phyloP scores from a whole-genome alignment of 2,797 vertebrate species.

The Pteropus rufus region DNA sequence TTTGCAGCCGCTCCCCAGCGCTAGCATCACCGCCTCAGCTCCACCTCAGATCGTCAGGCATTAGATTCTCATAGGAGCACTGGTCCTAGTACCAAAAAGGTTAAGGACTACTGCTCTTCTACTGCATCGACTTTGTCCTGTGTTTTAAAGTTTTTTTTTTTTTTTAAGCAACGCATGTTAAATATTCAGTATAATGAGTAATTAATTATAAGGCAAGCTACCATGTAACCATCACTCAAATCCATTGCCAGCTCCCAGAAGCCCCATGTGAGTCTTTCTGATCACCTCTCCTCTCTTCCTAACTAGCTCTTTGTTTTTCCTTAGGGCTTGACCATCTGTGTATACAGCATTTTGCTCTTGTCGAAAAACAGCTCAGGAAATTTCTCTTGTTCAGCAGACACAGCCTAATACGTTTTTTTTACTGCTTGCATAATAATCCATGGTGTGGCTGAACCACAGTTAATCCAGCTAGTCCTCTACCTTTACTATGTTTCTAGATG shows the following conservation, averaged over 20 bases:
- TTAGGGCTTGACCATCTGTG: not conserved
- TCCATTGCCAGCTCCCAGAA: not conserved
- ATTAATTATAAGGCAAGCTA: not conserved
- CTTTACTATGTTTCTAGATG: too few species aligned
- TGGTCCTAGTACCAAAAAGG: too few species aligned
- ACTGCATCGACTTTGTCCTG: not conserved
- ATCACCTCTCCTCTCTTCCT: not conserved
- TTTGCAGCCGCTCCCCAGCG: too few species aligned
- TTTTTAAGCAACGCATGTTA: not conserved
- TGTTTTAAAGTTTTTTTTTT: not conserved
- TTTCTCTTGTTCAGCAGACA: not conserved
- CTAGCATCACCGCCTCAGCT: too few species aligned
- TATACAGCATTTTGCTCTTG: not conserved
- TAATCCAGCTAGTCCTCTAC: not conserved
- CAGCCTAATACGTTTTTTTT: not conserved
- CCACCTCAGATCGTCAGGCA: too few species aligned
- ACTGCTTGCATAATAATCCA: not conserved
- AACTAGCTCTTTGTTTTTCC: not conserved
- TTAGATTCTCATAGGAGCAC: too few species aligned
- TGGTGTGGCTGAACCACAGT: not conserved
- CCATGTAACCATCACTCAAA: not conserved
- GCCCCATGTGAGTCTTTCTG: accelerated
- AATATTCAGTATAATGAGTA: not conserved
- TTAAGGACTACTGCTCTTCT: too few species aligned
- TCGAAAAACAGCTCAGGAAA: not conserved